Conservation (phyloP, 2,797 vertebrate genomes). For the Pelochelys cantorii region DNA sequence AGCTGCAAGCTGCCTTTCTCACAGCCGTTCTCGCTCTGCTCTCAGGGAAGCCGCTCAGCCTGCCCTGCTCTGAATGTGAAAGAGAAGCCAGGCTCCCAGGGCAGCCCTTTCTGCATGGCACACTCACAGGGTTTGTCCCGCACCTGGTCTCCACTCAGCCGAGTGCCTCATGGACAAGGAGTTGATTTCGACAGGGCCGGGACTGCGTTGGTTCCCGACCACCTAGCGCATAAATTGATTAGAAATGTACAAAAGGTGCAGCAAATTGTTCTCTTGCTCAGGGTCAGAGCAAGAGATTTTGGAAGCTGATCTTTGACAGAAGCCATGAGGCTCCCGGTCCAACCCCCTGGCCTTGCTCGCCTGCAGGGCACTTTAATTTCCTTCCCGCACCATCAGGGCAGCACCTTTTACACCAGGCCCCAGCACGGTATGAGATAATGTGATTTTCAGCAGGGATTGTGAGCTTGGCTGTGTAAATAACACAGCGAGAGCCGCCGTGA, state of each 20-base stretch:
- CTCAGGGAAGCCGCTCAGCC: neutral
- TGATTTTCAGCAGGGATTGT: constrained; percentile 56
- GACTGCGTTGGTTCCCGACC: neutral
- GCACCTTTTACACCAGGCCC: neutral
- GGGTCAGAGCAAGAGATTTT: neutral
- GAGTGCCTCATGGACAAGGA: neutral
- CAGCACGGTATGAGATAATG: neutral
- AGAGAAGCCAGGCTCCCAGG: neutral
- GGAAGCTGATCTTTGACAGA: neutral
- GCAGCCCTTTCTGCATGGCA: neutral
- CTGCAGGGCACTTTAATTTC: neutral
- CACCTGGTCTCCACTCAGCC: neutral
- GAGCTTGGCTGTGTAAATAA: constrained; percentile 70
- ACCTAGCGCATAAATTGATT: neutral
- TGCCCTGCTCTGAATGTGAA: neutral
- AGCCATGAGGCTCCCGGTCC: neutral
- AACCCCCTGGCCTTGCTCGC: neutral
- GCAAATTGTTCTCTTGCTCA: neutral
- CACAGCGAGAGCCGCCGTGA: constrained; percentile 67
- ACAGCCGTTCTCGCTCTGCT: neutral
- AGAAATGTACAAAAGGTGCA: neutral
- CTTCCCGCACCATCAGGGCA: rapidly evolving
- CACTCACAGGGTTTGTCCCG: neutral
- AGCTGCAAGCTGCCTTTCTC: neutral
- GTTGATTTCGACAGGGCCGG: neutral